A percentile compares a stretch with the other conserved stretches of the same genome.
Evolutionary conservation across 2,888 invertebrate genomes (phyloP).

Genomic region (Monoplex corrugatus): DNA sequence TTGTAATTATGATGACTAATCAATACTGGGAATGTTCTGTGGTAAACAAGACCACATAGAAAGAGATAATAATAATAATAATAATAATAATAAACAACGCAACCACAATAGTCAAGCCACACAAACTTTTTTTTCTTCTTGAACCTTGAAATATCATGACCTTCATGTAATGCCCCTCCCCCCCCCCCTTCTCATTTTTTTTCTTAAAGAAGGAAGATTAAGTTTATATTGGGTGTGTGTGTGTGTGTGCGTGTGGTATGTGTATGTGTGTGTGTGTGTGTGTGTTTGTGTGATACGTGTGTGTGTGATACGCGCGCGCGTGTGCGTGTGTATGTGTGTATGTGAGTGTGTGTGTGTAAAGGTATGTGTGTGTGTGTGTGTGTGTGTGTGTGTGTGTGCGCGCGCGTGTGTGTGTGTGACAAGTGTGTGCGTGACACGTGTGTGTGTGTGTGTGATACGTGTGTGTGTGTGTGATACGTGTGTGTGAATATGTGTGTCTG

Average conservation of each 20-base stretch:
- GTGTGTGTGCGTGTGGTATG: neutral
- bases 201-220: too few species aligned
- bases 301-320: neutral
- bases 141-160: too few species aligned
- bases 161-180: too few species aligned
- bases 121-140: too few species aligned
- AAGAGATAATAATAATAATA: too few species aligned
- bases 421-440: neutral
- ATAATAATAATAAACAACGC: too few species aligned
- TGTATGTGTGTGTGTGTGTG: neutral
- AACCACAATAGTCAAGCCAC: too few species aligned
- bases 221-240: neutral
- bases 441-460: neutral
- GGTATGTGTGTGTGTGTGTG: constrained; percentile 15
- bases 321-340: neutral
- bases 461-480: neutral
- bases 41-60: too few species aligned
- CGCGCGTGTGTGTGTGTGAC: neutral
- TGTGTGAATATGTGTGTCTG: neutral
- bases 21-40: too few species aligned
- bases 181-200: too few species aligned
- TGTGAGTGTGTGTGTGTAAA: neutral
- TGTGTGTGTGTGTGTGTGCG: neutral
- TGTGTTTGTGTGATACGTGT: neutral
- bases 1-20: too few species aligned